phyloP scores from a whole-genome alignment of 2,888 invertebrate species.

The Scotopteryx bipunctaria region DNA sequence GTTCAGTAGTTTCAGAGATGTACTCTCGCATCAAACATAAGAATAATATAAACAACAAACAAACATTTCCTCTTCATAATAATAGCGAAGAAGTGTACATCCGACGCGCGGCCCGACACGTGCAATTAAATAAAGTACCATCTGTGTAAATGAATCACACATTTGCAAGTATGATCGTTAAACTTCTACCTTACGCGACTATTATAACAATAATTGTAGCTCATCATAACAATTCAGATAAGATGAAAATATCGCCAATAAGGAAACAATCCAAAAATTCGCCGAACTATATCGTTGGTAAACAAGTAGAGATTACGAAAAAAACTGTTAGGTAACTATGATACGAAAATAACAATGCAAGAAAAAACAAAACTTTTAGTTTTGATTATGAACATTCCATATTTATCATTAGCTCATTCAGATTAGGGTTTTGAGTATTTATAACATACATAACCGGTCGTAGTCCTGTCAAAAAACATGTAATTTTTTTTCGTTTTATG shows the following conservation, averaged over 20 bases:
- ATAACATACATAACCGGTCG: too few relatives aligned
- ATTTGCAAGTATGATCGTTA: constrained; percentile 5
- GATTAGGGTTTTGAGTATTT: too few relatives aligned
- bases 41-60: too few relatives aligned
- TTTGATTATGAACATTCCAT: neutral
- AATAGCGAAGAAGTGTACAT: too few relatives aligned
- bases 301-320: neutral
- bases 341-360: neutral
- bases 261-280: constrained; percentile 12
- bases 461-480: too few relatives aligned
- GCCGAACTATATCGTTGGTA: neutral
- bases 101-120: neutral
- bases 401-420: neutral
- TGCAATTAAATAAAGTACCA: constrained; percentile 2
- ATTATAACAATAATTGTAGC: constrained; percentile 5
- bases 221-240: constrained; percentile 13
- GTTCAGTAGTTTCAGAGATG: too few relatives aligned
- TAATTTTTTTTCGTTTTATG: too few relatives aligned
- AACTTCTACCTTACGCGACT: neutral
- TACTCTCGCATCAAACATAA: too few relatives aligned
- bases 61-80: too few relatives aligned
- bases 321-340: neutral
- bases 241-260: constrained; percentile 8
- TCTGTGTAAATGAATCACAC: constrained; percentile 5
- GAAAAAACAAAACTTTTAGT: neutral